These are phyloP conservation scores for Teleiodes luculella DNA, from an alignment of 2,888 invertebrate genomes.

Conservation along the genomic window DNA sequence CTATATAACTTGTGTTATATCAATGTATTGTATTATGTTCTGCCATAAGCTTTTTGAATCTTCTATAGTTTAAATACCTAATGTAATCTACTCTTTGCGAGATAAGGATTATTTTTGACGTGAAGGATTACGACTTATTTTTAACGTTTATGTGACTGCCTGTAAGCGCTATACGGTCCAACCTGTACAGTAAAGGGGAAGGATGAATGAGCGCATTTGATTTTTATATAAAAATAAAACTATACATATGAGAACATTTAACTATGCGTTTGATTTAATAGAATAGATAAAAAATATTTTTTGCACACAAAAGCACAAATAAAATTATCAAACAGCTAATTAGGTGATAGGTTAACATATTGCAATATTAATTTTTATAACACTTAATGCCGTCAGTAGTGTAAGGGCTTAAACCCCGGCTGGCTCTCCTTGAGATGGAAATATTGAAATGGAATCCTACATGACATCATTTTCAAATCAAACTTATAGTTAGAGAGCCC, in stretches of 20 bases:
- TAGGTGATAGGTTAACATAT: no score
- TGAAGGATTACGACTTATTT: constrained; percentile 1
- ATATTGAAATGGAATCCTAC: no score
- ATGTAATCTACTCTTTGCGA: constrained; percentile 5
- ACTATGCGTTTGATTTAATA: constrained; percentile 13
- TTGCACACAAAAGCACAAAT: no score
- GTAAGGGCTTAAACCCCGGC: no score
- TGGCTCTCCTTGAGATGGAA: no score
- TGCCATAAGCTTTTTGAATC: constrained; percentile 8
- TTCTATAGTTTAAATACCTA: constrained; percentile 3
- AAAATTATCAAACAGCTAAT: no score
- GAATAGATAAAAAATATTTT: no score
- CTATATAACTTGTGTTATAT: constrained; percentile 4
- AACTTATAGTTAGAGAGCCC: no score
- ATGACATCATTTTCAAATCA: no score
- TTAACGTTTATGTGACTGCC: constrained; percentile 9
- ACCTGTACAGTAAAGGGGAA: constrained; percentile 54
- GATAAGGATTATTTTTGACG: constrained; percentile 1
- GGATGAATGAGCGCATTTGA: constrained; percentile 71
- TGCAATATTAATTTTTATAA: no score
- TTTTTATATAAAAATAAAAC: constrained; percentile 76
- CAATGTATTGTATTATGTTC: constrained; percentile 3
- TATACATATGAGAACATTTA: constrained; percentile 59
- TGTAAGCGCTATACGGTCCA: constrained; percentile 15
- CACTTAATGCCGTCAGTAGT: no score